A percentile compares a stretch with the other conserved stretches of the same genome.
Evolutionary conservation across 1,140 invertebrate species (phyloP).

Genomic region (Coboldia fuscipes): DNA sequence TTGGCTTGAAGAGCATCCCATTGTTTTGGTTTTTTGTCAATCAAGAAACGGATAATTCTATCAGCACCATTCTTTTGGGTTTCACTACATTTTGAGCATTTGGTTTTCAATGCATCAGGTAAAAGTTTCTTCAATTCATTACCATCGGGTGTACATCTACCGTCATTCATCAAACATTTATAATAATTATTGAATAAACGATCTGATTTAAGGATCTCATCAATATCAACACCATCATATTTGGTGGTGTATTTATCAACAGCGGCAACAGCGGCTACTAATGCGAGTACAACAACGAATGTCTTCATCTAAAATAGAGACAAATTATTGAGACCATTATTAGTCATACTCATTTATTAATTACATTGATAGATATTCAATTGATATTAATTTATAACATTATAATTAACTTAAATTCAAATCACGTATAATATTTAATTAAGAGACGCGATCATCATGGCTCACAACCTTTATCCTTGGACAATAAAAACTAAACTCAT

Average conservation of each 20-base stretch:
- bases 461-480: too few relatives aligned
- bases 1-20: slow-evolving; percentile 32
- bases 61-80: slow-evolving; percentile 27
- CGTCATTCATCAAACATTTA: slow-evolving; percentile 41
- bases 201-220: slow-evolving; percentile 41
- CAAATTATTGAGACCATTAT: too few relatives aligned
- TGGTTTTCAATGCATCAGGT: slow-evolving; percentile 34
- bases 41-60: slow-evolving; percentile 27
- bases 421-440: too few relatives aligned
- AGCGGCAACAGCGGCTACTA: slow-evolving; percentile 21
- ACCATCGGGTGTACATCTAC: slow-evolving; percentile 46
- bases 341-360: too few relatives aligned
- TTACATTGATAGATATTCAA: too few relatives aligned
- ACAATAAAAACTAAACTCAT: too few relatives aligned
- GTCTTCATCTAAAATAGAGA: slow-evolving; percentile 8
- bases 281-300: slow-evolving; percentile 13
- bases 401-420: too few relatives aligned
- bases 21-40: slow-evolving; percentile 28
- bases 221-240: slow-evolving; percentile 46
- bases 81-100: slow-evolving; percentile 36
- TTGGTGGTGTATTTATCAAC: slow-evolving; percentile 41
- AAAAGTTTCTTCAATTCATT: slow-evolving; percentile 43
- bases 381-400: too few relatives aligned
- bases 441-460: too few relatives aligned
- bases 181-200: slow-evolving; percentile 39